Conservation (phyloP, 2,888 invertebrate genomes). For the Papilio protenor region DNA sequence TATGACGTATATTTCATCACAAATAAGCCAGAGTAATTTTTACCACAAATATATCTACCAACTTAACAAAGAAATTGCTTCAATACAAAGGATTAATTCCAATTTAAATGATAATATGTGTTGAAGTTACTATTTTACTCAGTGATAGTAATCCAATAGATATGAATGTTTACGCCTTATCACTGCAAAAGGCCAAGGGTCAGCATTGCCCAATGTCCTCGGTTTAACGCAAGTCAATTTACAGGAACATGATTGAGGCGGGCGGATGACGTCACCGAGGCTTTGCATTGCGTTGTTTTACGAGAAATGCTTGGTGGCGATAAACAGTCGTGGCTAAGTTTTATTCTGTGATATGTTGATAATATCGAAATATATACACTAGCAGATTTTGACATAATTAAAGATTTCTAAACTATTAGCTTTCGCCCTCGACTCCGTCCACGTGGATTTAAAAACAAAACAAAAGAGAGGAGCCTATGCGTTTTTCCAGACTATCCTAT, state of each 20-base stretch:
- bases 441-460: too few relatives aligned
- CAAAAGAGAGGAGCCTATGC: too few relatives aligned
- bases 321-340: background rate
- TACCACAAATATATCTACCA: background rate
- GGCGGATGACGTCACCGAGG: constrained; percentile 13
- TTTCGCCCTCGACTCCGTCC: too few relatives aligned
- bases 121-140: background rate
- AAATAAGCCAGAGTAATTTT: background rate
- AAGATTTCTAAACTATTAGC: too few relatives aligned
- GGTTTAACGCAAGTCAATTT: constrained; percentile 22
- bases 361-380: too few relatives aligned
- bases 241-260: constrained; percentile 26
- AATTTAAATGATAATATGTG: background rate
- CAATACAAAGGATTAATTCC: background rate
- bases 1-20: background rate
- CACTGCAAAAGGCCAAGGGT: constrained; percentile 5
- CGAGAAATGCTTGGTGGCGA: background rate
- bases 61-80: background rate
- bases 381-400: too few relatives aligned
- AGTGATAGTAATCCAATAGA: background rate
- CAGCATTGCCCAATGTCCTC: constrained; percentile 23
- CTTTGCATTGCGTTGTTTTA: background rate
- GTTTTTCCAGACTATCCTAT: too few relatives aligned
- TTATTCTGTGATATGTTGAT: background rate
- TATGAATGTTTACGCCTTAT: constrained; percentile 11